Evolutionary conservation across 1,140 invertebrate genomes (phyloP).

Genomic region (Drosophila navojoa): DNA sequence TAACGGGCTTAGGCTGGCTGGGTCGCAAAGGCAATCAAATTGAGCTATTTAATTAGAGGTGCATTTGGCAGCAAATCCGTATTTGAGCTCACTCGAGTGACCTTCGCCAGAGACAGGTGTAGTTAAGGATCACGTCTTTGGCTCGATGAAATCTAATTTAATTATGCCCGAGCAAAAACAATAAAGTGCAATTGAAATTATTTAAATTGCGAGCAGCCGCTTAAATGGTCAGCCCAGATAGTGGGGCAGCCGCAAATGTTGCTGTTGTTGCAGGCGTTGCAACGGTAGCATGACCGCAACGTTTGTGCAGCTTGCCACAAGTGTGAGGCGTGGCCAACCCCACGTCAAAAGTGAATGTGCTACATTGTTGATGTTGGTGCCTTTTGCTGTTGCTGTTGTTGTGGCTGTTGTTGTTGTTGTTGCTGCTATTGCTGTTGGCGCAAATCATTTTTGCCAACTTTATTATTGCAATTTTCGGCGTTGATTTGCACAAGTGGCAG

Average conservation of each 20-base stretch:
- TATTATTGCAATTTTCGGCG: slow-evolving; percentile 57
- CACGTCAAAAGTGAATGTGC: slow-evolving; percentile 77
- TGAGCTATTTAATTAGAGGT: slow-evolving; percentile 58
- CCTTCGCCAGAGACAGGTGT: slow-evolving; percentile 42
- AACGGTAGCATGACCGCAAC: slow-evolving; percentile 46
- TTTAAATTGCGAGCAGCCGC: slow-evolving; percentile 42
- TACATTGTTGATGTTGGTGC: slow-evolving; percentile 34
- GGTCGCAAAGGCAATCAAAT: neutral
- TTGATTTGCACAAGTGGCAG: slow-evolving; percentile 48
- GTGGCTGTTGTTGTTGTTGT: slow-evolving; percentile 4
- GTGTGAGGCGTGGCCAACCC: slow-evolving; percentile 54
- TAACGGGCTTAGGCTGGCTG: neutral
- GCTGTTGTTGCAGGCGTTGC: slow-evolving; percentile 12
- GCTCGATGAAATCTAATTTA: slow-evolving; percentile 48
- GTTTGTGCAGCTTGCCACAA: slow-evolving; percentile 50
- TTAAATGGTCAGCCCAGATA: slow-evolving; percentile 44
- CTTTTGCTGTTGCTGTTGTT: neutral
- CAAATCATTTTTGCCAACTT: slow-evolving; percentile 39
- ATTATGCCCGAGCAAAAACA: slow-evolving; percentile 45
- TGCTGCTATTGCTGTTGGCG: slow-evolving; percentile 14
- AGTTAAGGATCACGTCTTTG: slow-evolving; percentile 15
- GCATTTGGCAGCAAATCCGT: slow-evolving; percentile 44
- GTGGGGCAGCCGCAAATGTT: slow-evolving; percentile 36
- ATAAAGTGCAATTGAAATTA: slow-evolving; percentile 53
- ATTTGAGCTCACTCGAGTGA: slow-evolving; percentile 23